Conservation (phyloP, 2,888 invertebrate genomes). For the Conus canariensis region DNA sequence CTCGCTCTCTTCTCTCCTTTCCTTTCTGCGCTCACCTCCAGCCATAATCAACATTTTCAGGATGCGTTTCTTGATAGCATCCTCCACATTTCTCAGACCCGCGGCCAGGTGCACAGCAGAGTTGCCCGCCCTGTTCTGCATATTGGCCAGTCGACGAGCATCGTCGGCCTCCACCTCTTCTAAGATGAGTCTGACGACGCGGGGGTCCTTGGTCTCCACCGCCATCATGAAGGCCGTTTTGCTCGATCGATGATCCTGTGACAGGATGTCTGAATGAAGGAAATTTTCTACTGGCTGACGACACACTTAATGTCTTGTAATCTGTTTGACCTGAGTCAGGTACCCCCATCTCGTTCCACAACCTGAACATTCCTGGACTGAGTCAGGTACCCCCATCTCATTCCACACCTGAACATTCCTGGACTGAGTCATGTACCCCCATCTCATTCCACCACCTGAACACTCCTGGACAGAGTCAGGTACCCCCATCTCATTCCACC, state of each 20-base stretch:
- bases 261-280: background rate
- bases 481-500: no score
- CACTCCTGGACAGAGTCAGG: no score
- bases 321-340: no score
- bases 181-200: constrained; percentile 29
- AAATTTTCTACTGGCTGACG: no score
- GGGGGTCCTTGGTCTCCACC: constrained; percentile 31
- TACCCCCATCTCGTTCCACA: no score
- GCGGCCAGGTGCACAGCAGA: constrained; percentile 38
- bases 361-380: no score
- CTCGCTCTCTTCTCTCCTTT: background rate
- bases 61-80: background rate
- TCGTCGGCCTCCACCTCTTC: background rate
- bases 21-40: background rate
- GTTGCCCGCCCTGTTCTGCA: constrained; percentile 35
- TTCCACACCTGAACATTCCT: no score
- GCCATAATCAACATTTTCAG: background rate
- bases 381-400: no score
- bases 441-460: no score
- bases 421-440: no score
- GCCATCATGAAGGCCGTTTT: constrained; percentile 37
- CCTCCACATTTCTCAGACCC: background rate
- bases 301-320: no score
- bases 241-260: constrained; percentile 15
- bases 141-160: constrained; percentile 35